phyloP scores from a whole-genome alignment of 2,888 invertebrate species.

The Scaptodrosophila latifasciaeformis region DNA sequence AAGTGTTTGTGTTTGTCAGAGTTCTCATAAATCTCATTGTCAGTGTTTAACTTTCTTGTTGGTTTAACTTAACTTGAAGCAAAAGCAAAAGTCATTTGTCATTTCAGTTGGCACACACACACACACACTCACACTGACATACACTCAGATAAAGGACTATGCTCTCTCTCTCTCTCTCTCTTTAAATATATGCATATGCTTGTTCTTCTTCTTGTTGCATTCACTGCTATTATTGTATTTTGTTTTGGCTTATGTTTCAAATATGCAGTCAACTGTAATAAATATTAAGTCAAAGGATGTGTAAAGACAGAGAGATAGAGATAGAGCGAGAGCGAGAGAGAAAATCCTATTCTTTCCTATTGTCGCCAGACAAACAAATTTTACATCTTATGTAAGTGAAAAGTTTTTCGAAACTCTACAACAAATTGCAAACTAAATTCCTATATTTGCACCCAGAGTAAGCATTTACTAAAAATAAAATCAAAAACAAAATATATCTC shows the following conservation, averaged over 20 bases:
- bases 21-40: conserved; percentile 64
- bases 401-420: no score
- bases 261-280: conserved; percentile 44
- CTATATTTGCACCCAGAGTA: no score
- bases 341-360: no score
- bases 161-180: no score
- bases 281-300: conserved; percentile 36
- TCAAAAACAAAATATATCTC: no score
- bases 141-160: not conserved
- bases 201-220: not conserved
- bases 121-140: conserved; percentile 20
- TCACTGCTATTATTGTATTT: conserved; percentile 10
- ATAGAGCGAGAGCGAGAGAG: no score
- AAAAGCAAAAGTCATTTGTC: conserved; percentile 65
- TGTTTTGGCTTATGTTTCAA: conserved; percentile 11
- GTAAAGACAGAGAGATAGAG: not conserved
- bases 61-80: conserved; percentile 63
- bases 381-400: no score
- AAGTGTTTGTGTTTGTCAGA: conserved; percentile 23
- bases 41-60: conserved; percentile 68
- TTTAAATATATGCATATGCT: conserved; percentile 23
- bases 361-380: not conserved
- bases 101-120: conserved; percentile 56
- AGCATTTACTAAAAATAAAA: no score
- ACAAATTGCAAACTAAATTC: no score